Conservation (phyloP, 1,140 invertebrate genomes). For the Drosophila littoralis region DNA sequence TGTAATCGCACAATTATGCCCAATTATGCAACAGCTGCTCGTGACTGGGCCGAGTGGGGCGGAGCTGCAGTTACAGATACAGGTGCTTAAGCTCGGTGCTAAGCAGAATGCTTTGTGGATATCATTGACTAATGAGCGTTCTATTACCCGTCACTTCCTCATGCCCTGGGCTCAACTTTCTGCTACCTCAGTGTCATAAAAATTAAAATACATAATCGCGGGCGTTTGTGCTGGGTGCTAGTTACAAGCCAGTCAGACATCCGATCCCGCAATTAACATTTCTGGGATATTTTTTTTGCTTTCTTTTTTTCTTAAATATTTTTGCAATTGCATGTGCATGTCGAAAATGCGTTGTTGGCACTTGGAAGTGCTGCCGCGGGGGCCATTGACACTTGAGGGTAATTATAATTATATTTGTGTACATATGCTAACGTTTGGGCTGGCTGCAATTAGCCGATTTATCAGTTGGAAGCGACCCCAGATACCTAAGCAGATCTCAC, state of each 20-base stretch:
- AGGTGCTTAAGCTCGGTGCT: slow-evolving; percentile 44
- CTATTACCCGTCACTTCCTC: slow-evolving; percentile 34
- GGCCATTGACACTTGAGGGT: slow-evolving; percentile 60
- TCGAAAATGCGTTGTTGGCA: slow-evolving; percentile 50
- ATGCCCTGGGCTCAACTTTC: slow-evolving; percentile 9
- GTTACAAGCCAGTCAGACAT: slow-evolving; percentile 9
- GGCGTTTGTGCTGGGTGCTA: slow-evolving; percentile 43
- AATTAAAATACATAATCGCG: slow-evolving; percentile 64
- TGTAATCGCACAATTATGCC: slow-evolving; percentile 78
- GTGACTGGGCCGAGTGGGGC: slow-evolving; percentile 18
- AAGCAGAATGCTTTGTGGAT: slow-evolving; percentile 55
- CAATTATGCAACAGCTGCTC: slow-evolving; percentile 73
- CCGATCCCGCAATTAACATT: slow-evolving; percentile 30
- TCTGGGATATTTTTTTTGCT: background rate
- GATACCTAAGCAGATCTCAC: slow-evolving; percentile 47
- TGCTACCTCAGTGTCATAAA: slow-evolving; percentile 47
- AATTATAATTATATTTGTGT: slow-evolving; percentile 56
- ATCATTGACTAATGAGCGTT: slow-evolving; percentile 77
- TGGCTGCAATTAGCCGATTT: slow-evolving; percentile 73
- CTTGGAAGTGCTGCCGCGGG: slow-evolving; percentile 30
- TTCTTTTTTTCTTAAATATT: slow-evolving; percentile 7
- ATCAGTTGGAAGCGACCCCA: slow-evolving; percentile 58
- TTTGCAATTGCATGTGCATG: slow-evolving; percentile 53
- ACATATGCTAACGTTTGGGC: slow-evolving; percentile 50
- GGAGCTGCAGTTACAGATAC: slow-evolving; percentile 23